These are phyloP conservation scores for Progne subis DNA, from an alignment of 2,113 vertebrate genomes.

Conservation along the genomic window DNA sequence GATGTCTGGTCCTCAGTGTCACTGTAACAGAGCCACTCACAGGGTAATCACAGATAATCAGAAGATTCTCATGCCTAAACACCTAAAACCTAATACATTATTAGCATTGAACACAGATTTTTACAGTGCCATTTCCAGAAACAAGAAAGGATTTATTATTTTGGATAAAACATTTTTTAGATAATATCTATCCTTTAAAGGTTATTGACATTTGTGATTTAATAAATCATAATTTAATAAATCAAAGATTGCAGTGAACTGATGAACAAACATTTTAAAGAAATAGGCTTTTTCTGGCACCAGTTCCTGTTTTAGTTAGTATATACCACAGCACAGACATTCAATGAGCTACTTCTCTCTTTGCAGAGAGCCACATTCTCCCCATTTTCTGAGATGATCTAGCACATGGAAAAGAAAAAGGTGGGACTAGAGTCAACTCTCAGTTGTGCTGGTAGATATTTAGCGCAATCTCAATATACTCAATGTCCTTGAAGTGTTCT, in stretches of 20 bases:
- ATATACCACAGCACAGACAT: neutral
- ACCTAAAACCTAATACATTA: neutral
- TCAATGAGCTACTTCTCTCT: neutral
- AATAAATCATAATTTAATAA: neutral
- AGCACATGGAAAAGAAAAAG: neutral
- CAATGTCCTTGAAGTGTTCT: neutral
- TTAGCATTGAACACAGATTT: neutral
- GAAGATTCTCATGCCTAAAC: neutral
- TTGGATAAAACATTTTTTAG: neutral
- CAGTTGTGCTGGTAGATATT: neutral
- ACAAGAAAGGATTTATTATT: neutral
- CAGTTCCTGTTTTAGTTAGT: slow-evolving; percentile 3
- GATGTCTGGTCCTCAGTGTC: neutral
- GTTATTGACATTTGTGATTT: neutral
- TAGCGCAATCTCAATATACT: neutral
- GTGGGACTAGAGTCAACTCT: neutral
- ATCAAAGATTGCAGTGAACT: neutral
- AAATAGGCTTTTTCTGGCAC: slow-evolving; percentile 28
- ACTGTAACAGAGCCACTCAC: neutral
- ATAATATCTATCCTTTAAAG: neutral
- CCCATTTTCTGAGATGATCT: neutral
- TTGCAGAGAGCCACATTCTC: neutral
- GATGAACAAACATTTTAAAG: slow-evolving; percentile 27
- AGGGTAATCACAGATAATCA: neutral
- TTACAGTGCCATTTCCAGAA: neutral